Percentiles rank a stretch among this genome's conserved stretches.
Evolutionary conservation across 1,140 invertebrate genomes (phyloP).

Genomic region (Eueides isabella): DNA sequence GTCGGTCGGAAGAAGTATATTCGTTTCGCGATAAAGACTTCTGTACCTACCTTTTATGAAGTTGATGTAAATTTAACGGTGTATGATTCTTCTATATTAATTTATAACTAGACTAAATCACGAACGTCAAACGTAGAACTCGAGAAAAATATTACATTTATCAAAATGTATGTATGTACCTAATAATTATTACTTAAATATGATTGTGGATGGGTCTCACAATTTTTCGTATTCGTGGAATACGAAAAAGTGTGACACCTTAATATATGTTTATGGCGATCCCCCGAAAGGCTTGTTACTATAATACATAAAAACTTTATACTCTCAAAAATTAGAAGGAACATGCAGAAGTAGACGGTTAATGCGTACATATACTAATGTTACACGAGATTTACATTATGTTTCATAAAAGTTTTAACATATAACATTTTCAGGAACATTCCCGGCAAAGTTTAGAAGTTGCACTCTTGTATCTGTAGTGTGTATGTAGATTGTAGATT

Average conservation of each 20-base stretch:
- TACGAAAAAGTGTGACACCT: too few species aligned
- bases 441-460: background rate
- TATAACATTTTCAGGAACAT: background rate
- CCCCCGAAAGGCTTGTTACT: background rate
- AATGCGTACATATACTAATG: background rate
- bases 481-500: background rate
- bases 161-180: background rate
- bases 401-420: background rate
- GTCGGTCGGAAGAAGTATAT: background rate
- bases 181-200: background rate
- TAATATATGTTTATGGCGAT: too few species aligned
- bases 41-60: background rate
- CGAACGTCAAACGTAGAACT: background rate
- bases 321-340: background rate
- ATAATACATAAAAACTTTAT: background rate
- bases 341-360: background rate
- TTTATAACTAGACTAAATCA: background rate
- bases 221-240: too few species aligned
- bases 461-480: background rate
- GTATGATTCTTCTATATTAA: background rate
- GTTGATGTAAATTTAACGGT: background rate
- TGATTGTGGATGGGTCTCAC: too few species aligned
- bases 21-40: background rate
- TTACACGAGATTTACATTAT: slow-evolving; percentile 5
- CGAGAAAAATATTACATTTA: background rate